Conservation (phyloP, 1,140 invertebrate genomes). For the Leptopilina clavipes region DNA sequence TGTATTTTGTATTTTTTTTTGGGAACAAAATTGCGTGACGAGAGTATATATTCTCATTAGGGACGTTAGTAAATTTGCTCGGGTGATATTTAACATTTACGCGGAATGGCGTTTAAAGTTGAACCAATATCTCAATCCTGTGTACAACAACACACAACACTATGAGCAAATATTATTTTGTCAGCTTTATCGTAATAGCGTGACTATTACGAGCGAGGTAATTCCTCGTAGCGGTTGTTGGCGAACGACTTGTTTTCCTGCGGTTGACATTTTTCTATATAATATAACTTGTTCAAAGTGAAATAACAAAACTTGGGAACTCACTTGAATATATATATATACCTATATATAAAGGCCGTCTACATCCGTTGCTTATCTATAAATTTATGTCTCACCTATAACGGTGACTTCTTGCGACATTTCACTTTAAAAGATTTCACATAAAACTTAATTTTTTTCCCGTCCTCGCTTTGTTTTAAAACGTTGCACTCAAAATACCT, state of each 20-base stretch:
- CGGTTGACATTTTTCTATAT: conserved; percentile 14
- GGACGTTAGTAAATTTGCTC: background rate
- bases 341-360: conserved; percentile 12
- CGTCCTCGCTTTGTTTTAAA: background rate
- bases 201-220: conserved; percentile 8
- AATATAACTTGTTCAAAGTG: conserved; percentile 5
- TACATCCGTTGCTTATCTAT: conserved; percentile 15
- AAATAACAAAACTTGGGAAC: conserved; percentile 1
- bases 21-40: background rate
- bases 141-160: background rate
- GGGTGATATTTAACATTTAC: background rate
- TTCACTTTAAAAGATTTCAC: conserved; percentile 9
- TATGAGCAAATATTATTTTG: background rate
- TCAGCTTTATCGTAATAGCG: conserved; percentile 9
- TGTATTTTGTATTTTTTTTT: too few relatives aligned
- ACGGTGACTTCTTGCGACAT: conserved; percentile 18
- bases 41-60: background rate
- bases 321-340: background rate
- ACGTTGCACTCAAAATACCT: background rate
- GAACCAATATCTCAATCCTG: conserved; percentile 2
- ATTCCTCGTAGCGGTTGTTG: background rate
- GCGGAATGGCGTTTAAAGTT: too few relatives aligned
- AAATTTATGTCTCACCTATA: conserved; percentile 20
- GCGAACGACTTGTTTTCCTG: background rate
- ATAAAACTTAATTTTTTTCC: background rate